phyloP scores from a whole-genome alignment of 2,888 invertebrate species.

The Sycophila texana region DNA sequence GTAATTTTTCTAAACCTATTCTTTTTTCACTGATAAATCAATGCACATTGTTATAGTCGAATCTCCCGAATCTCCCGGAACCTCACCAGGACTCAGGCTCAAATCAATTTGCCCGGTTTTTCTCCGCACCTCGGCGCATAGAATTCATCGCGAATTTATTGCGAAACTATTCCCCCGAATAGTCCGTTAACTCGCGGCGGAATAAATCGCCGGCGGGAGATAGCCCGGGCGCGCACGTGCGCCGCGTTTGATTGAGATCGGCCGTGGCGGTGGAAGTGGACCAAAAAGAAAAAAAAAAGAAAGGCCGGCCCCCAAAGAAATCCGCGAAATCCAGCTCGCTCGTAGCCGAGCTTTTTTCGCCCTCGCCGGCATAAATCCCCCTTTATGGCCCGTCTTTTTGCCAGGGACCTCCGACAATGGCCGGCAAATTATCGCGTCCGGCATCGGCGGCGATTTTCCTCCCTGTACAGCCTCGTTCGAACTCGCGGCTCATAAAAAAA shows the following conservation, averaged over 20 bases:
- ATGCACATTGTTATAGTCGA: too few species aligned
- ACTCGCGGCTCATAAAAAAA: too few species aligned
- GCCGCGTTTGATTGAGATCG: slow-evolving; percentile 31
- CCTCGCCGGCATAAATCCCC: slow-evolving; percentile 28
- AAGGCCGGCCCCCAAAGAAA: not conserved
- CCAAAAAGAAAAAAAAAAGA: not conserved
- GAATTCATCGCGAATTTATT: slow-evolving; percentile 30
- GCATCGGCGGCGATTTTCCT: too few species aligned
- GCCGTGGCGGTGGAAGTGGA: too few species aligned
- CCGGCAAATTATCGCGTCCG: not conserved
- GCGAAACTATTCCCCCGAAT: slow-evolving; percentile 22
- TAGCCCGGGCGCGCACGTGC: not conserved
- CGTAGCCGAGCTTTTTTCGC: not conserved
- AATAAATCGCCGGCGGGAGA: slow-evolving; percentile 42
- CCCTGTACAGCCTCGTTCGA: too few species aligned
- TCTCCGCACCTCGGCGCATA: not conserved
- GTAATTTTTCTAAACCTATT: too few species aligned
- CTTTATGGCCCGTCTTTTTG: slow-evolving; percentile 32
- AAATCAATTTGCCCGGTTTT: slow-evolving; percentile 30
- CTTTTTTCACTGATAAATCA: too few species aligned
- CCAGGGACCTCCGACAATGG: slow-evolving; percentile 1
- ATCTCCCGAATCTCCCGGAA: too few species aligned
- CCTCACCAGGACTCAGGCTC: not conserved
- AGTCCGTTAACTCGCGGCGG: slow-evolving; percentile 33
- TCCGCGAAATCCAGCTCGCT: slow-evolving; percentile 15